These are phyloP conservation scores for Alligator mississippiensis DNA, from an alignment of 2,113 vertebrate species.

Conservation along the genomic window DNA sequence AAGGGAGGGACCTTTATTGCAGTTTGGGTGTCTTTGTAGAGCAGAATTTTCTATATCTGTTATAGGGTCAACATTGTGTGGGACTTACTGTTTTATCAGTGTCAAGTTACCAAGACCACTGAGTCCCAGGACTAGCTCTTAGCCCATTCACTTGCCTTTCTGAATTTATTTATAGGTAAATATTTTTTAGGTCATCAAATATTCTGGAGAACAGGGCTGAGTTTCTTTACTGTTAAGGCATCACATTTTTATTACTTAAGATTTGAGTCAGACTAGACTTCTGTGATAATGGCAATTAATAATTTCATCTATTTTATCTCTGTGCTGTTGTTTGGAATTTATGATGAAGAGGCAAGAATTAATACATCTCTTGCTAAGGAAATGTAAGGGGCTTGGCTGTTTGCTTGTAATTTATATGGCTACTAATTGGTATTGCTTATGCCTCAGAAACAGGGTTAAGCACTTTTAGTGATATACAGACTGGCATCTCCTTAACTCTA, in stretches of 20 bases:
- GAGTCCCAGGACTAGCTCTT: background rate
- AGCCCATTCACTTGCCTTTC: background rate
- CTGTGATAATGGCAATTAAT: background rate
- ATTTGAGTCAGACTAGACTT: background rate
- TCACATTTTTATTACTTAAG: background rate
- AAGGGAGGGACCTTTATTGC: constrained; percentile 34
- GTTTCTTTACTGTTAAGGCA: background rate
- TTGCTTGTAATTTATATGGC: background rate
- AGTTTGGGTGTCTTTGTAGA: background rate
- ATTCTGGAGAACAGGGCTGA: background rate
- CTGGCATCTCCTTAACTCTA: background rate
- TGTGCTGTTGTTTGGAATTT: background rate
- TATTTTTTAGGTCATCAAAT: background rate
- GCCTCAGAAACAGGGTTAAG: background rate
- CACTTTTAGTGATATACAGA: background rate
- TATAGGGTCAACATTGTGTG: background rate
- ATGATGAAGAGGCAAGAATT: background rate
- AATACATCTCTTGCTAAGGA: background rate
- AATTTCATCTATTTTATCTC: background rate
- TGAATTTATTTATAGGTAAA: background rate
- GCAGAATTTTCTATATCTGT: background rate
- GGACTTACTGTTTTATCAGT: background rate
- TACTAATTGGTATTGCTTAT: background rate
- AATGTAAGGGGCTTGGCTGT: background rate
- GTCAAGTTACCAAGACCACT: background rate